Base-by-base conservation (phyloP, 2,888 invertebrate genomes). In the Drosophila greeni region DNA sequence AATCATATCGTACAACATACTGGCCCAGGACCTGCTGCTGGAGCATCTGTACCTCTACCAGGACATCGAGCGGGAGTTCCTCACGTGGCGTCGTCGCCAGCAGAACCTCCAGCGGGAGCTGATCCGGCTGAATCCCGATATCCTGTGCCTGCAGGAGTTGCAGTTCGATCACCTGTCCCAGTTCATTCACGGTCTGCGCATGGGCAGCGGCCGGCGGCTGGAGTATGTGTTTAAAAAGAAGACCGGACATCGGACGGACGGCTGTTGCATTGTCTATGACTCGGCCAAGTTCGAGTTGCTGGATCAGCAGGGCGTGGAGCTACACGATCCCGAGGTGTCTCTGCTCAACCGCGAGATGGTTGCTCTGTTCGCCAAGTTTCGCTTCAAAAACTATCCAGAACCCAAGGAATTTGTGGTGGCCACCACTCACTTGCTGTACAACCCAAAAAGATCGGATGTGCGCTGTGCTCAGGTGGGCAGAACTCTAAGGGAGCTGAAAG, bases 351-450 rank as follows among this genome's bases (percentile, higher is more conserved):
- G 97, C 12, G 95, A 97, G 86, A 98, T 98, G 89, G 92, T 98
- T 51, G 98, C 93, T 0, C 86, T 97, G 11, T 91, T 98, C 58
- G 93, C 93, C 5, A 94, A 94, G 86, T 91, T 98, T 60, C 88
- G 89, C 16, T 39, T 78, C 2, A 91, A 89, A 64, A 83, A 87
- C 0, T 76, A 89, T 16, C 2, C 54, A 90, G 90, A 1, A 75
- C 89, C 87, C 0, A 89, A 90, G 1, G 90, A 92, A 8, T 88
- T 98, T 39, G 91, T 95, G 52, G 92, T 99, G 1, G 95, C 96
- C 5, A 99, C 97, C 12, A 99, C 99, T 0, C 99, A 99, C 89
- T 90, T 99, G 45, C 90, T 99, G 11, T 99, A 95, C 88, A 99
- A 99, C 90, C 97, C 96, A 0, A 92, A 90, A 74, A 90, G 99